Conservation (phyloP, 2,888 invertebrate genomes). For the Drosophila acutilabella region DNA sequence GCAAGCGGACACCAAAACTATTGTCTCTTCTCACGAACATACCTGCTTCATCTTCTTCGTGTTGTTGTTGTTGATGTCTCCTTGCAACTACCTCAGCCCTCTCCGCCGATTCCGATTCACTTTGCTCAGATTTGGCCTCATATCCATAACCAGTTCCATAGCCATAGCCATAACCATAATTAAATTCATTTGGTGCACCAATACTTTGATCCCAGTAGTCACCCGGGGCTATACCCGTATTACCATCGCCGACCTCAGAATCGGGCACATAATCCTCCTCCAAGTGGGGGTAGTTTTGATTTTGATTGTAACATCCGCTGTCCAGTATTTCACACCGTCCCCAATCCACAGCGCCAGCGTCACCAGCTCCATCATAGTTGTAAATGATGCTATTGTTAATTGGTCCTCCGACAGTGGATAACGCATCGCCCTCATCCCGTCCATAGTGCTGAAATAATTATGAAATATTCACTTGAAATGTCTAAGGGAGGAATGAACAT, state of each 20-base stretch:
- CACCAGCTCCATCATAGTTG: constrained; percentile 42
- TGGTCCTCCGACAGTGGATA: constrained; percentile 93
- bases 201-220: constrained; percentile 58
- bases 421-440: constrained; percentile 86
- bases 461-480: constrained; percentile 9
- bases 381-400: constrained; percentile 83
- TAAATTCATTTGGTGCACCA: constrained; percentile 23
- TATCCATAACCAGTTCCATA: constrained; percentile 14
- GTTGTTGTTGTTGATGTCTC: constrained; percentile 17
- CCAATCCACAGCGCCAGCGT: constrained; percentile 20
- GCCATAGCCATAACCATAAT: constrained; percentile 25
- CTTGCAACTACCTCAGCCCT: background rate
- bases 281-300: constrained; percentile 14
- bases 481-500: background rate
- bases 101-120: too few relatives aligned
- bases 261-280: constrained; percentile 12
- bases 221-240: background rate
- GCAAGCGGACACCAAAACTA: constrained; percentile 72
- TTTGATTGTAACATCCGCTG: constrained; percentile 33
- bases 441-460: constrained; percentile 75
- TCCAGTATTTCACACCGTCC: constrained; percentile 1
- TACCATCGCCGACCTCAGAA: constrained; percentile 1
- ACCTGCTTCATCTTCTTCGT: constrained; percentile 64
- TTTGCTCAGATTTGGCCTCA: constrained; percentile 32
- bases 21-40: constrained; percentile 65